Percentiles rank a stretch among this genome's conserved stretches.
Evolutionary conservation across 2,797 vertebrate species (phyloP).

Genomic region (Oreortyx pictus): DNA sequence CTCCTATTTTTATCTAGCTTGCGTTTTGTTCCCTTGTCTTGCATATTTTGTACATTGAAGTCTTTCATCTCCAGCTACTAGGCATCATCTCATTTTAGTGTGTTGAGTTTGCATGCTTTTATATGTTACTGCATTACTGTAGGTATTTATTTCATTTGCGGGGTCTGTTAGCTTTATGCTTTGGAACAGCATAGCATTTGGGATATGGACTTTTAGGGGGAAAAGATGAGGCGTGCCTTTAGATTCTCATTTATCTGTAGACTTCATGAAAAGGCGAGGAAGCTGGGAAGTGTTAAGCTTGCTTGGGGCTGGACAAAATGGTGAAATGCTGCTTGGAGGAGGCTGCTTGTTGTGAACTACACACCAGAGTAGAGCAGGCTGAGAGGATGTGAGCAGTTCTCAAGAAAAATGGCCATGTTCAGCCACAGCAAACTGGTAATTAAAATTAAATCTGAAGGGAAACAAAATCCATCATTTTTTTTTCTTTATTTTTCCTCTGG

Average conservation of each 20-base stretch:
- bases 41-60: neutral
- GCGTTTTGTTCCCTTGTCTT: neutral
- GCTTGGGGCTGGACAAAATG: neutral
- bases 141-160: neutral
- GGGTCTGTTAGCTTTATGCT: neutral
- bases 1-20: neutral
- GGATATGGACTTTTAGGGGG: neutral
- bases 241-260: neutral
- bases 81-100: neutral
- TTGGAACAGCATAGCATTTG: neutral
- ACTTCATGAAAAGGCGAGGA: neutral
- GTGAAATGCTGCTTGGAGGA: neutral
- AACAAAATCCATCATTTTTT: constrained; percentile 8
- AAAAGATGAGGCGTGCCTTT: neutral
- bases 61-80: neutral
- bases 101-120: neutral
- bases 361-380: neutral
- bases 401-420: constrained; percentile 39
- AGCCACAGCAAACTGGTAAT: constrained; percentile 34
- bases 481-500: constrained; percentile 20
- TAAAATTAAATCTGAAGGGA: constrained; percentile 41
- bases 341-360: neutral
- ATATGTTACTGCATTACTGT: neutral
- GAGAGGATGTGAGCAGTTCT: neutral
- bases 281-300: neutral